Evolutionary conservation across 2,797 vertebrate species (phyloP), one percentile per base, ranked within the genome.

Genomic region (Myotis myotis): DNA sequence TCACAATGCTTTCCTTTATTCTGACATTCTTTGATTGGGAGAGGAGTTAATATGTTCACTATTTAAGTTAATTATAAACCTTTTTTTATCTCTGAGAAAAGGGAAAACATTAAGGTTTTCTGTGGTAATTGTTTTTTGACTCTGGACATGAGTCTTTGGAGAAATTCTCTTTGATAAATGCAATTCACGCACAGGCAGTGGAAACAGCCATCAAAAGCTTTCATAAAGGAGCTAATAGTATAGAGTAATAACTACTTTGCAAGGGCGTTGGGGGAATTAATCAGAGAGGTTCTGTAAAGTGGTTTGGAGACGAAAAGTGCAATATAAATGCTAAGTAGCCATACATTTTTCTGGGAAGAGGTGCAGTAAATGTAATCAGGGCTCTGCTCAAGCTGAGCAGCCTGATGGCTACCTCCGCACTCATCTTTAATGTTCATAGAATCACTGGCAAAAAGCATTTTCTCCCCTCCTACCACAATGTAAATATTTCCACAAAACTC

Each of bases 301-400:
- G 78, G 68, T 47, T 93, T 94, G 85, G 90, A 94, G 70, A 90
- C 0, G 79, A 64, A 85, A 82, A 91, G 60, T 75, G 87, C 82
- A 95, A 83, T 96, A 93, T 97, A 92, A 90, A 95, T 96, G 95
- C 95, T 94, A 96, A 96, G 86, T 51, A 96, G 85, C 49, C 68
- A 84, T 51, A 33, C 68, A 25, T 87, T 81, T 96, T 96, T 85
- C 55, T 82, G 80, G 81, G 68, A 95, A 94, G 94, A 90, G 53
- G 68, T 75, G 20, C 55, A 25, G 80, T 55, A 78, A 96, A 87
- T 85, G 75, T 60, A 95, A 70, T 82, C 55, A 70, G 30, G 44
- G 36, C 51, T 38, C 57, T 16, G 11, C 33, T 86, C 47, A 71
- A 62, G 83, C 74, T 55, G 30, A 71, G 60, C 36, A 4, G 66